Evolutionary conservation across 2,797 vertebrate species (phyloP).

Genomic region (Calcarius lapponicus): DNA sequence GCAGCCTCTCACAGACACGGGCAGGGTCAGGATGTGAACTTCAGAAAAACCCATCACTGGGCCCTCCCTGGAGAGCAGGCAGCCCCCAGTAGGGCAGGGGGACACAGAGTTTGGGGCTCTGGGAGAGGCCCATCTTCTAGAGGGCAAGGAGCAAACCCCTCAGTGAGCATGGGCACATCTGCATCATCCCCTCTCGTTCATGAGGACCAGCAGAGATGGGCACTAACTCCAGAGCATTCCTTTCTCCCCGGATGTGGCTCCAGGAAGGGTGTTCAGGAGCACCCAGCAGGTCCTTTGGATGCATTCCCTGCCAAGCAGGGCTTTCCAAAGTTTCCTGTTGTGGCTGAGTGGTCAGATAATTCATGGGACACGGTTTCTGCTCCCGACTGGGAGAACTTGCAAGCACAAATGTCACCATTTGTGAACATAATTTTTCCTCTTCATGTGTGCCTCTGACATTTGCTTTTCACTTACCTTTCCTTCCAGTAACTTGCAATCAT

Average conservation of each 20-base stretch:
- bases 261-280: constrained; percentile 1
- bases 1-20: background rate
- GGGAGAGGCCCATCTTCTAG: background rate
- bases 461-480: constrained; percentile 42
- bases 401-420: constrained; percentile 54
- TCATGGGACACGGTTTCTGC: constrained; percentile 14
- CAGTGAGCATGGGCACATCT: background rate
- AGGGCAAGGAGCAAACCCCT: background rate
- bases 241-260: background rate
- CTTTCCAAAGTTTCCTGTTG: background rate
- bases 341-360: constrained; percentile 46
- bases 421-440: constrained; percentile 40
- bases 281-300: background rate
- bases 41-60: background rate
- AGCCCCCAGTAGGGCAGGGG: background rate
- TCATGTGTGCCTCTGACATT: constrained; percentile 44
- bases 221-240: background rate
- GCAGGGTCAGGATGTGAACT: background rate
- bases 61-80: background rate
- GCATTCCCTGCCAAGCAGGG: background rate
- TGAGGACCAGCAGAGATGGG: background rate
- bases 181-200: background rate
- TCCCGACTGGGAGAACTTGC: constrained; percentile 5
- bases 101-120: background rate
- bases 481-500: background rate